Evolutionary conservation across 2,797 vertebrate species (phyloP), one percentile per base, ranked within the genome.

Genomic region (Hylomyscus alleni): DNA sequence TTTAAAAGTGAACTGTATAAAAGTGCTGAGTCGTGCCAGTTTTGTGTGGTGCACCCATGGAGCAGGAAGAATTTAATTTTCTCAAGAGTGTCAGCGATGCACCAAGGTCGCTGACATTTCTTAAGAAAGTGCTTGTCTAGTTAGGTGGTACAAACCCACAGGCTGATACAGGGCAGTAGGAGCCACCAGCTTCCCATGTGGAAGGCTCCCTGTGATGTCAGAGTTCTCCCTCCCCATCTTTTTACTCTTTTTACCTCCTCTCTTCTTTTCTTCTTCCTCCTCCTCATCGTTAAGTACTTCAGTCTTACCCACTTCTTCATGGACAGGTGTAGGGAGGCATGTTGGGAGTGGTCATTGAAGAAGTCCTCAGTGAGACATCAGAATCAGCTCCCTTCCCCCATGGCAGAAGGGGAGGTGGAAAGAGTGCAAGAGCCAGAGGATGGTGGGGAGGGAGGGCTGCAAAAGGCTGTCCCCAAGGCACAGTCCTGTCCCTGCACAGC

Each of bases 1-100:
- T 90, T 96, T 69, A 80, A 92, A 97, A 92, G 37, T 17, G 22
- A 93, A 47, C 60, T 37, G 62, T 40, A 52, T 44, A 87, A 87
- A 95, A 89, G 65, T 89, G 81, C 81, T 60, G 50, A 85, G n/a
- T 91, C 96, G 95, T 52, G 88, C 62, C 47, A 85, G 29, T 15
- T 5, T 80, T 80, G 81, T 84, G 73, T 92, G 12, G 17, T 52
- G 37, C 54, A 58, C 73, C 40, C 94, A 47, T 91, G 69, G 65
- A 97, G n/a, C 89, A 78, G 77, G 92, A 94, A 95, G 90, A 80
- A 73, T 69, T 95, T 94, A 87, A 93, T 96, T 82, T 96, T 96
- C 96, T 89, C 22, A 87, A 56, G 54, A 89, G 78, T 44, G 2
- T 6, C 78, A 82, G 85, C 62, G 56, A 89, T 91, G 95, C 14